phyloP scores from a whole-genome alignment of 2,888 invertebrate genomes.

The Euplexia lucipara region DNA sequence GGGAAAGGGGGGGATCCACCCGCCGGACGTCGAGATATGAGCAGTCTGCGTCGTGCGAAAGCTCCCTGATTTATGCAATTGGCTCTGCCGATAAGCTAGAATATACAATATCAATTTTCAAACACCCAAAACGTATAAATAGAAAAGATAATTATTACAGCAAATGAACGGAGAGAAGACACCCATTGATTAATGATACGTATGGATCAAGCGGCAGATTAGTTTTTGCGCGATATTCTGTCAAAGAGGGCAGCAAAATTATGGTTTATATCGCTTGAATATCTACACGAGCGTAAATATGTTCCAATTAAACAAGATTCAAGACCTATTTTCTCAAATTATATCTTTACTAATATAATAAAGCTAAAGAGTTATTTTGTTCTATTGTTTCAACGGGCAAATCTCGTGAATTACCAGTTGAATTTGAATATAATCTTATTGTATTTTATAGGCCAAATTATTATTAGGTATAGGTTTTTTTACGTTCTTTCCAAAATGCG shows the following conservation, averaged over 20 bases:
- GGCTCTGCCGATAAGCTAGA: constrained; percentile 43
- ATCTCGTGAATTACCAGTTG: no score
- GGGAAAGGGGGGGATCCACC: constrained; percentile 72
- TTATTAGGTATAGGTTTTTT: no score
- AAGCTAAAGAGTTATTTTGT: no score
- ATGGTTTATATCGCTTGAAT: constrained; percentile 24
- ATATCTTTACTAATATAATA: no score
- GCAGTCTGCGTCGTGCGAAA: constrained; percentile 75
- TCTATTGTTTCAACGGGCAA: no score
- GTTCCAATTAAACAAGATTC: no score
- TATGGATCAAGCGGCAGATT: constrained; percentile 37
- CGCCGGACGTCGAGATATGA: constrained; percentile 83
- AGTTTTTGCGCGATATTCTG: constrained; percentile 23
- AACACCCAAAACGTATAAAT: constrained; percentile 33
- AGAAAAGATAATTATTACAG: constrained; percentile 16
- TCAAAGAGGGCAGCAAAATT: constrained; percentile 22
- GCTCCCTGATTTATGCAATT: constrained; percentile 74
- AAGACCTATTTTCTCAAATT: no score
- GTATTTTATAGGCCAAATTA: no score
- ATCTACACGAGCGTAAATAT: background rate
- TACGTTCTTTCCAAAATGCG: no score
- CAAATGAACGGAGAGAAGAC: constrained; percentile 35
- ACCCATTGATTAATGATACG: constrained; percentile 41
- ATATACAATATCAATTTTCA: constrained; percentile 29
- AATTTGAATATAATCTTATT: no score